Evolutionary conservation across 2,888 invertebrate genomes (phyloP), one percentile per base, ranked within the genome.

Genomic region (Acrobasis repandana): DNA sequence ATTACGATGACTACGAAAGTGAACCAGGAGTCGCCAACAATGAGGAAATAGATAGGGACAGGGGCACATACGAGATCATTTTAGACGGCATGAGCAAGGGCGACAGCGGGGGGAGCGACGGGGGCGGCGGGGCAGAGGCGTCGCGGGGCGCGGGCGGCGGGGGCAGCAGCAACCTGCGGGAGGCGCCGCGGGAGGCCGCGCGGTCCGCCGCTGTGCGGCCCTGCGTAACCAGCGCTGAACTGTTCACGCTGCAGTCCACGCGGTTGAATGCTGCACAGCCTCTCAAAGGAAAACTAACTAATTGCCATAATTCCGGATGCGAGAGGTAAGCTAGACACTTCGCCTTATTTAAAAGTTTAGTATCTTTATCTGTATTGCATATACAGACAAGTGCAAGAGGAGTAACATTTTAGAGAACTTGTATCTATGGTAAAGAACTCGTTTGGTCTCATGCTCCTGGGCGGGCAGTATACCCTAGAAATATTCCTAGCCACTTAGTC

Each of bases 141-240:
- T 83, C 88, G 0, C 79, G 83, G 68, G 83, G 88, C 0, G 82
- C 79, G 46, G 79, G 81, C 72, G 56, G 70, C 64, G 28, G 88
- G 71, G 87, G 88, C 64, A 73, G 46, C 60, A 20, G 36, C 77
- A 79, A 71, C 38, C 75, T 80, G 56, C 80, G 82, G 69, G 88
- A 90, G 65, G 86, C 93, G 6, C 93, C 93, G 0, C 90, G 94
- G 61, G 93, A 93, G 49, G 92, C 93, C 6, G 93, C 92, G 62
- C 83, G 90, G 56, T 88, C 92, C 1, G 88, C 94, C 49, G 94
- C 94, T 36, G 94, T 96, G 34, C 92, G 97, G 38, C 95, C 96
- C 0, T 98, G 98, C 80, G 97, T 97, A 84, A 95, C 97, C 70
- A 96, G 96, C 81, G 96, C 97, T 0, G 97, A 97, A 82, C 94